Percentiles rank a stretch among this genome's conserved stretches.
These are phyloP conservation scores for Maniola jurtina DNA, from an alignment of 1,140 invertebrate species.

Conservation along the genomic window DNA sequence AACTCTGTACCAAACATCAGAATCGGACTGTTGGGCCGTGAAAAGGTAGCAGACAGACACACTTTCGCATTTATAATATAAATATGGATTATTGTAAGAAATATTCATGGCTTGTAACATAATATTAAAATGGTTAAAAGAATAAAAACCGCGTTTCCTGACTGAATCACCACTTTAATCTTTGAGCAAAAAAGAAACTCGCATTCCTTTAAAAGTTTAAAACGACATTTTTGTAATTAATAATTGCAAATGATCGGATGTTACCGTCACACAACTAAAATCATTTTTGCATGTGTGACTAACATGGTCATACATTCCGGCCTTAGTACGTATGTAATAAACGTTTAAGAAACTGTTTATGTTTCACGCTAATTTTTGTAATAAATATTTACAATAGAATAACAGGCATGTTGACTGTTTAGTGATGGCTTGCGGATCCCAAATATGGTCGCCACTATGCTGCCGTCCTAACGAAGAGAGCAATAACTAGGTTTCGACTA, in stretches of 20 bases:
- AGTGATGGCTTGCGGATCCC: too few species aligned
- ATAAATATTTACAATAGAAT: too few species aligned
- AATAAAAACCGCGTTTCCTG: neutral
- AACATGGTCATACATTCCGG: neutral
- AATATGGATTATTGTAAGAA: too few species aligned
- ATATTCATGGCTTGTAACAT: too few species aligned
- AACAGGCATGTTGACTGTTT: too few species aligned
- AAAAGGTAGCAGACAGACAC: too few species aligned
- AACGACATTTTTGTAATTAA: slow-evolving; percentile 1
- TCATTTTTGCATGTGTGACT: slow-evolving; percentile 1
- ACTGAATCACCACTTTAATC: slow-evolving; percentile 6
- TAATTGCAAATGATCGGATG: slow-evolving; percentile 8
- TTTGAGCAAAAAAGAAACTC: neutral
- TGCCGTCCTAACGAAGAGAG: too few species aligned
- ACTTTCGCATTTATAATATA: too few species aligned
- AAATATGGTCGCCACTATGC: too few species aligned
- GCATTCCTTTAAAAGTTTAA: neutral
- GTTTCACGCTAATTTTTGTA: neutral
- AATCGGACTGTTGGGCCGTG: too few species aligned
- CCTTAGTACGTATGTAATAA: neutral
- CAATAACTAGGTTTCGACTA: too few species aligned
- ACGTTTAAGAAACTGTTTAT: neutral
- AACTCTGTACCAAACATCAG: too few species aligned
- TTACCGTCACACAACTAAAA: neutral
- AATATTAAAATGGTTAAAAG: neutral